These are phyloP conservation scores for Brachypalpus laphriformis DNA, from an alignment of 2,888 invertebrate species.

Conservation along the genomic window DNA sequence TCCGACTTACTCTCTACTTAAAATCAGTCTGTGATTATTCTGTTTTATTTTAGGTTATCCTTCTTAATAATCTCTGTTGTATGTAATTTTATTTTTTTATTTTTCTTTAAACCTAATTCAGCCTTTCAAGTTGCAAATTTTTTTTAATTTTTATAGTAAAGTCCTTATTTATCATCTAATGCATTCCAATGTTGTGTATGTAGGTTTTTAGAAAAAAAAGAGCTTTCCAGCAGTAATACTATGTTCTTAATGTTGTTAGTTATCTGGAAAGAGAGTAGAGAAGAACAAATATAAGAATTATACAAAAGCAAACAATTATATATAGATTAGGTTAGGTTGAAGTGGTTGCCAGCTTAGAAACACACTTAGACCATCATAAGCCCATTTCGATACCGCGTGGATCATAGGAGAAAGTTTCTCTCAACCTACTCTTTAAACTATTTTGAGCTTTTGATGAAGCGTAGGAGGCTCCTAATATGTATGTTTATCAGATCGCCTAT, in stretches of 20 bases:
- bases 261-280: constrained; percentile 56
- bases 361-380: too few species aligned
- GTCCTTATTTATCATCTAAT: constrained; percentile 67
- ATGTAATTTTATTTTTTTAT: constrained; percentile 60
- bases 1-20: constrained; percentile 68
- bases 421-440: too few species aligned
- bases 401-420: too few species aligned
- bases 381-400: too few species aligned
- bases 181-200: constrained; percentile 53
- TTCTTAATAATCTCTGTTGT: constrained; percentile 31
- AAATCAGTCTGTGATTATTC: constrained; percentile 76
- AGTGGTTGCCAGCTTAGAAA: too few species aligned
- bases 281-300: not conserved
- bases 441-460: too few species aligned
- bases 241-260: constrained; percentile 31
- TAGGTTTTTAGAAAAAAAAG: constrained; percentile 15
- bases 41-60: constrained; percentile 60
- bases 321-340: too few species aligned
- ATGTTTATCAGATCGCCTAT: too few species aligned
- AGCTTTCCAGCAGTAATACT: constrained; percentile 61
- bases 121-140: constrained; percentile 73
- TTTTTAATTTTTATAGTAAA: constrained; percentile 57
- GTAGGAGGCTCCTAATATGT: too few species aligned
- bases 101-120: constrained; percentile 74
- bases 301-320: not conserved